Evolutionary conservation across 2,797 vertebrate genomes (phyloP).

Genomic region (Micrastur ruficollis): DNA sequence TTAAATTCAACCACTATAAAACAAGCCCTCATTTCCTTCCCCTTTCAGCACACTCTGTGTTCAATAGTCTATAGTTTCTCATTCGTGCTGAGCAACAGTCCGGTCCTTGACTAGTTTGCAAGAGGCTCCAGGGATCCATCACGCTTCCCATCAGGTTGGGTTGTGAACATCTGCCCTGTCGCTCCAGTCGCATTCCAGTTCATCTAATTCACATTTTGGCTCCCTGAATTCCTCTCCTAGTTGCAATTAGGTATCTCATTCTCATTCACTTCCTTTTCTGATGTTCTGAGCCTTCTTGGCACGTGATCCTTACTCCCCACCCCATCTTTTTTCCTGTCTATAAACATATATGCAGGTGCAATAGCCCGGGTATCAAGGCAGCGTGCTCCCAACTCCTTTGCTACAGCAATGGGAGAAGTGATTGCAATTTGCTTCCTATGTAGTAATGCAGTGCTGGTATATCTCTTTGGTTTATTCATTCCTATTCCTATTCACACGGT

Average conservation of each 20-base stretch:
- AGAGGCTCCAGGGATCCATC: background rate
- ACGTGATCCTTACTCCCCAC: background rate
- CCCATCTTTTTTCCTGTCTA: background rate
- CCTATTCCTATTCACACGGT: background rate
- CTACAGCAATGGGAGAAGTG: background rate
- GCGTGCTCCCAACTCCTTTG: background rate
- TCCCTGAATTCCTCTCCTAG: background rate
- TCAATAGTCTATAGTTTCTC: slow-evolving; percentile 1
- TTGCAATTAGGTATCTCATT: background rate
- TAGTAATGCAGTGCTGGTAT: background rate
- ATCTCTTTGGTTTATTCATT: background rate
- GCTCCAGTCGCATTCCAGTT: accelerated
- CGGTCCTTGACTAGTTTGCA: background rate
- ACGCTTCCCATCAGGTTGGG: background rate
- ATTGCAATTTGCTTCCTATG: background rate
- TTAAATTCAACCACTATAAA: background rate
- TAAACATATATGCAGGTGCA: background rate
- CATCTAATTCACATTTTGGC: background rate
- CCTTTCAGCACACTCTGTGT: background rate
- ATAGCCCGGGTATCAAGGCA: background rate
- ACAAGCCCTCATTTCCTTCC: background rate
- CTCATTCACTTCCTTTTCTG: background rate
- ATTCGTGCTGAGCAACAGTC: background rate
- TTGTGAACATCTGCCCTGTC: background rate
- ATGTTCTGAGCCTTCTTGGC: background rate